phyloP scores from a whole-genome alignment of 2,888 invertebrate genomes.

The Ypsolopha scabrella region DNA sequence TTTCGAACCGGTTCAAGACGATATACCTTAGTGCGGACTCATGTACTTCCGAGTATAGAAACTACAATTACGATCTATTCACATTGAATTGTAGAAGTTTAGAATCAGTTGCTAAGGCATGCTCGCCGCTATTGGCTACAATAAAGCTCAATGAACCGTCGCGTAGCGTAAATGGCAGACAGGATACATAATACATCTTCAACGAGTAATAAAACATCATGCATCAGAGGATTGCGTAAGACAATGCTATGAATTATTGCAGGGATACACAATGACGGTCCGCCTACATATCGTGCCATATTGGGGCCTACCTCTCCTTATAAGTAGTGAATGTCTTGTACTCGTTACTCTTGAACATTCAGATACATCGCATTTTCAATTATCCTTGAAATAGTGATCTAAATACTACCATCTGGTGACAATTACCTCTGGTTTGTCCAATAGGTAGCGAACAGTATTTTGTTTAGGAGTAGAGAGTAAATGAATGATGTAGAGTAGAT shows the following conservation, averaged over 20 bases:
- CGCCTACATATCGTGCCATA: slow-evolving; percentile 46
- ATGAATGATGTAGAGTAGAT: background rate
- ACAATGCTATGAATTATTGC: slow-evolving; percentile 43
- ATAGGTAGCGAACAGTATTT: too few relatives aligned
- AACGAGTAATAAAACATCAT: slow-evolving; percentile 29
- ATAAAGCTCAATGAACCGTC: slow-evolving; percentile 49
- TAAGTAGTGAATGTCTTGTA: slow-evolving; percentile 49
- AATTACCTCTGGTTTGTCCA: background rate
- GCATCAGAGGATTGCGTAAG: slow-evolving; percentile 44
- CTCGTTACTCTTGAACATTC: slow-evolving; percentile 38
- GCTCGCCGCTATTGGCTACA: slow-evolving; percentile 18
- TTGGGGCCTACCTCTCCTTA: slow-evolving; percentile 49
- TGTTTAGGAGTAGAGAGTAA: too few relatives aligned
- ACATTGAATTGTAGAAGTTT: background rate
- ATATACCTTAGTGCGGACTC: background rate
- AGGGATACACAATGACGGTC: slow-evolving; percentile 27
- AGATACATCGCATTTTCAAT: slow-evolving; percentile 30
- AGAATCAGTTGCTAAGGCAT: slow-evolving; percentile 7
- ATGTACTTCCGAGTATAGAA: background rate
- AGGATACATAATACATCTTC: slow-evolving; percentile 51
- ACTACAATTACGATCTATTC: background rate
- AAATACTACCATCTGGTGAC: slow-evolving; percentile 3
- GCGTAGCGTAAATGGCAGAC: slow-evolving; percentile 28
- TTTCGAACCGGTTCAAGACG: slow-evolving; percentile 48
- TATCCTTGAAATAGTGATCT: slow-evolving; percentile 22